Evolutionary conservation across 2,888 invertebrate species (phyloP).

Genomic region (Perizoma flavofasciatum): DNA sequence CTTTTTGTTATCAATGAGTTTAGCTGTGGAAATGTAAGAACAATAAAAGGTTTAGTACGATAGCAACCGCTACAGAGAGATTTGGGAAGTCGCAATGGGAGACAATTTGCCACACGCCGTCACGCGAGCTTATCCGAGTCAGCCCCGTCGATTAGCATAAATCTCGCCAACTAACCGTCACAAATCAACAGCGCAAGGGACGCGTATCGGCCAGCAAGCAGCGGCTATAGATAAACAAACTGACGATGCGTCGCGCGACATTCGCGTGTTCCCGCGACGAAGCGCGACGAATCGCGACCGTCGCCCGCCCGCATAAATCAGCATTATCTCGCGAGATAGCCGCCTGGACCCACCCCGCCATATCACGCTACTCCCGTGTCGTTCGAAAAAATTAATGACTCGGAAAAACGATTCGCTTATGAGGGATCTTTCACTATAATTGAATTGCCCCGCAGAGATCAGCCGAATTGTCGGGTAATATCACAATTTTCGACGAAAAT

Average conservation of each 20-base stretch:
- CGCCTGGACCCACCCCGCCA: conserved; percentile 75
- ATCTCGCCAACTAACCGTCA: conserved; percentile 82
- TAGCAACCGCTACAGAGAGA: conserved; percentile 64
- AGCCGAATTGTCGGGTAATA: conserved; percentile 68
- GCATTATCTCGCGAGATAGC: conserved; percentile 84
- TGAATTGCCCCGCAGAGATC: conserved; percentile 81
- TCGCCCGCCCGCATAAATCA: conserved; percentile 81
- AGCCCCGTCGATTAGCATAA: conserved; percentile 82
- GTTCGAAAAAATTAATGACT: conserved; percentile 84
- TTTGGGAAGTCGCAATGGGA: conserved; percentile 71
- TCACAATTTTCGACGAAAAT: conserved; percentile 52
- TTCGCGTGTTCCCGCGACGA: conserved; percentile 65
- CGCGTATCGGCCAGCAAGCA: conserved; percentile 46
- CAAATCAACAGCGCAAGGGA: conserved; percentile 64
- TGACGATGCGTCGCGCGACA: conserved; percentile 60
- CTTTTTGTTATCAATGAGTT: conserved; percentile 50
- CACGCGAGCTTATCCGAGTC: conserved; percentile 78
- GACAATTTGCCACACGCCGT: conserved; percentile 80
- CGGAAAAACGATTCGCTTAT: conserved; percentile 85
- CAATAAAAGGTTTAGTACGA: conserved; percentile 58
- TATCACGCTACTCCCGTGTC: conserved; percentile 80
- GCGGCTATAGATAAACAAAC: conserved; percentile 60
- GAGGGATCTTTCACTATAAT: conserved; percentile 84
- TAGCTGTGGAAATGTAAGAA: conserved; percentile 52
- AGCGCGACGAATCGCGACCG: conserved; percentile 81